Conservation (phyloP, 2,113 vertebrate genomes). For the Rhinolophus sinicus region DNA sequence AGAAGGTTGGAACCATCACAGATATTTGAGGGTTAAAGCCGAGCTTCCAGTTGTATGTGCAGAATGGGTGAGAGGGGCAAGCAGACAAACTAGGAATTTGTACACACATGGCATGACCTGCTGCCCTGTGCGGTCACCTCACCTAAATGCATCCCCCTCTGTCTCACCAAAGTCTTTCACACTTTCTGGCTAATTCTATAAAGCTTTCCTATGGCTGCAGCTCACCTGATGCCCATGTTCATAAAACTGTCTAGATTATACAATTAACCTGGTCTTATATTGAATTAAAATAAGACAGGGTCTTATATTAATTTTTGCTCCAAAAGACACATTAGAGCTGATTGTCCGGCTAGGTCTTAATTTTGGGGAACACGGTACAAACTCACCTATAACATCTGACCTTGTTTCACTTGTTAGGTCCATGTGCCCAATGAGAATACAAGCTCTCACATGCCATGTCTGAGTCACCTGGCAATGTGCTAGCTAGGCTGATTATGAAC, state of each 20-base stretch:
- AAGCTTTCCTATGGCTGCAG: not conserved
- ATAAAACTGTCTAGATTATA: not conserved
- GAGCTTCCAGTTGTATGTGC: not conserved
- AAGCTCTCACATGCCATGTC: not conserved
- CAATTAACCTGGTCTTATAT: not conserved
- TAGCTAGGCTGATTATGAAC: not conserved
- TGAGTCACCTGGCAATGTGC: not conserved
- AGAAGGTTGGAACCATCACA: not conserved
- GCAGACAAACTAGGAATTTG: not conserved
- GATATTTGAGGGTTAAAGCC: not conserved
- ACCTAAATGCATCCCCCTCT: not conserved
- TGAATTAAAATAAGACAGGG: too few species aligned
- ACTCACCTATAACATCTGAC: not conserved
- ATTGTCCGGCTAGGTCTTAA: too few species aligned
- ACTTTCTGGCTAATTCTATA: not conserved
- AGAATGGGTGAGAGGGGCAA: not conserved
- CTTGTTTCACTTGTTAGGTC: not conserved
- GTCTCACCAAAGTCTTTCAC: not conserved
- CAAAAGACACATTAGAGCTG: too few species aligned
- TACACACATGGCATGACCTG: not conserved
- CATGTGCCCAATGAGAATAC: not conserved
- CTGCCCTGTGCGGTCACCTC: not conserved
- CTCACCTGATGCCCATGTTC: not conserved
- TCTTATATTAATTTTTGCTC: too few species aligned
- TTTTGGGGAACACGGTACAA: not conserved